Percentiles rank a stretch among this genome's conserved stretches.
phyloP scores from a whole-genome alignment of 2,888 invertebrate genomes.

The Dasypogon diadema region DNA sequence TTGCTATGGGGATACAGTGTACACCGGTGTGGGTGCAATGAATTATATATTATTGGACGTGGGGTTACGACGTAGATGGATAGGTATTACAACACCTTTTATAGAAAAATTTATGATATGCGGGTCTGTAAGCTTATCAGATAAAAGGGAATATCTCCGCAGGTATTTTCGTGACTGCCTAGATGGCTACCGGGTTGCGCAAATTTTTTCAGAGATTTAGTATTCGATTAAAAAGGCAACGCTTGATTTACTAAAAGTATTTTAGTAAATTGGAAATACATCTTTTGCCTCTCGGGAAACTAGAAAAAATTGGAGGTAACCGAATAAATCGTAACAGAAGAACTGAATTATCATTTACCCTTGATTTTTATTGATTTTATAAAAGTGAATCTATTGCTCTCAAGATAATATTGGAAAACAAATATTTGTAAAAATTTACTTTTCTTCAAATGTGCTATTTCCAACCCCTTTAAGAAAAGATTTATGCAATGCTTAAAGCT shows the following conservation, averaged over 20 bases:
- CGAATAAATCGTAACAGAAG: too few species aligned
- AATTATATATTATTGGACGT: slow-evolving; percentile 31
- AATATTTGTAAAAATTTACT: too few species aligned
- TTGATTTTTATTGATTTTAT: too few species aligned
- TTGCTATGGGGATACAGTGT: slow-evolving; percentile 10
- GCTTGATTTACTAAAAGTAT: not conserved
- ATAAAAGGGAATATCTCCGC: slow-evolving; percentile 11
- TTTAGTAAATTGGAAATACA: not conserved
- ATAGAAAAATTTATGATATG: slow-evolving; percentile 41
- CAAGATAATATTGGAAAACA: too few species aligned
- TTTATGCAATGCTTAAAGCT: too few species aligned
- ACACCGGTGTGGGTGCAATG: slow-evolving; percentile 4
- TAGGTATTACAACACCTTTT: slow-evolving; percentile 39
- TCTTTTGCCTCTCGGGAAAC: not conserved
- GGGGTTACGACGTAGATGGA: slow-evolving; percentile 11
- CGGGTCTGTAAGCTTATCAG: slow-evolving; percentile 26
- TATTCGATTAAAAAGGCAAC: not conserved
- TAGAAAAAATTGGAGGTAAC: too few species aligned
- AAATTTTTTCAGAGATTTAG: not conserved
- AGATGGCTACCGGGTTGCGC: not conserved
- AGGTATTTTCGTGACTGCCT: slow-evolving; percentile 1
- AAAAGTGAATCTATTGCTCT: too few species aligned
- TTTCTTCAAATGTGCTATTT: too few species aligned
- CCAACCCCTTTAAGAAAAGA: too few species aligned
- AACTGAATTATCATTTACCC: too few species aligned